phyloP scores from a whole-genome alignment of 2,113 vertebrate species.

The Bungarus multicinctus region DNA sequence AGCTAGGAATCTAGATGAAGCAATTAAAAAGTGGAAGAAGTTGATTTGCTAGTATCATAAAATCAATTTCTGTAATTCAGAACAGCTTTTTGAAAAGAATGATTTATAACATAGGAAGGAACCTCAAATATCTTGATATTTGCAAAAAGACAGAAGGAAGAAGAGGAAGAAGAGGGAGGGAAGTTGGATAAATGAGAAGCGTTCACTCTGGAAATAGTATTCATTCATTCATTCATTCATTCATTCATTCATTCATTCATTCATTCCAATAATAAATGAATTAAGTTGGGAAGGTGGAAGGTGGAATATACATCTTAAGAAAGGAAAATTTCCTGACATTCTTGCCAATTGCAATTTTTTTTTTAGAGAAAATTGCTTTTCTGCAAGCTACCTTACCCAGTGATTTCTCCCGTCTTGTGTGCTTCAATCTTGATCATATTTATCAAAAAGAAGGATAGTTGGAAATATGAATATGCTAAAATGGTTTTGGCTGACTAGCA shows the following conservation, averaged over 20 bases:
- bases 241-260: background rate
- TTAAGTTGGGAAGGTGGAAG: slow-evolving; percentile 24
- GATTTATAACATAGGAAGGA: background rate
- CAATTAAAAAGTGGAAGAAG: background rate
- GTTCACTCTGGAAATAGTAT: slow-evolving; percentile 37
- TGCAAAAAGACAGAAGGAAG: background rate
- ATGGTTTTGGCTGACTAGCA: background rate
- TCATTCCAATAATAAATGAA: background rate
- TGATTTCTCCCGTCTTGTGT: background rate
- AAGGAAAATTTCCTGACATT: slow-evolving; percentile 52
- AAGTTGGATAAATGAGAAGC: slow-evolving; percentile 27
- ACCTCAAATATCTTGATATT: slow-evolving; percentile 40
- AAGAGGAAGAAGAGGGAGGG: background rate
- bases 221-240: background rate
- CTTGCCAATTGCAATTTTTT: slow-evolving; percentile 16
- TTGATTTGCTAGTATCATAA: background rate
- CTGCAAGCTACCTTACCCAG: background rate
- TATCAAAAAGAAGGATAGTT: background rate
- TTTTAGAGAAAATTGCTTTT: background rate
- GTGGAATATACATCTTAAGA: slow-evolving; percentile 39
- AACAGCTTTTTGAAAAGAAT: background rate
- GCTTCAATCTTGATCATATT: background rate
- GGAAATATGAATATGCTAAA: background rate
- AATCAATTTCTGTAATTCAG: background rate
- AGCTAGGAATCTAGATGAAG: background rate